Evolutionary conservation across 1,140 invertebrate species (phyloP).

Genomic region (Trichogramma pretiosum): DNA sequence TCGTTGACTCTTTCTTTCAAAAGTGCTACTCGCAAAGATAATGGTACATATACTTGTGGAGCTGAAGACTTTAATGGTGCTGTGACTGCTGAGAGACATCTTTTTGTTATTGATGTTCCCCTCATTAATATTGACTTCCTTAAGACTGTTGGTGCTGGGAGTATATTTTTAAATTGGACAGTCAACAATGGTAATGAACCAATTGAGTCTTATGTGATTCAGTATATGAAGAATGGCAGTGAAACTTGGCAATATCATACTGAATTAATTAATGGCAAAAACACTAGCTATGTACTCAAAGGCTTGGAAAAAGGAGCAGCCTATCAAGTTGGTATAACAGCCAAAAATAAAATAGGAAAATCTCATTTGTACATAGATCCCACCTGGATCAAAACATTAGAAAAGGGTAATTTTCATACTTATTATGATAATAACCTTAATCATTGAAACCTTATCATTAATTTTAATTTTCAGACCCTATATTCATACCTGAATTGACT

Average conservation of each 20-base stretch:
- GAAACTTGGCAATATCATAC: slow-evolving; percentile 46
- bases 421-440: background rate
- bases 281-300: slow-evolving; percentile 55
- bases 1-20: slow-evolving; percentile 47
- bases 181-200: slow-evolving; percentile 66
- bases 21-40: slow-evolving; percentile 54
- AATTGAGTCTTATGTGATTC: slow-evolving; percentile 56
- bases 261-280: slow-evolving; percentile 48
- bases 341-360: slow-evolving; percentile 48
- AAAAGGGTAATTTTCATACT: slow-evolving; percentile 41
- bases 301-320: slow-evolving; percentile 52
- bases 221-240: slow-evolving; percentile 52
- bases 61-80: slow-evolving; percentile 18
- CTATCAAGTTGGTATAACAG: slow-evolving; percentile 51
- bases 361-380: slow-evolving; percentile 44
- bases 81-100: slow-evolving; percentile 37
- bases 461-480: slow-evolving; percentile 51
- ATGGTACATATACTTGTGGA: slow-evolving; percentile 55
- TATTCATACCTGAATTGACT: slow-evolving; percentile 66
- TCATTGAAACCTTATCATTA: background rate
- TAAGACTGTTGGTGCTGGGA: slow-evolving; percentile 62
- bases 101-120: slow-evolving; percentile 62
- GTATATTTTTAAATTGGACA: slow-evolving; percentile 77
- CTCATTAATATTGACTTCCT: slow-evolving; percentile 62
- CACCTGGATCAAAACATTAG: slow-evolving; percentile 52